Evolutionary conservation across 2,888 invertebrate genomes (phyloP), one percentile per base, ranked within the genome.

Genomic region (Drosophila austrosaltans): DNA sequence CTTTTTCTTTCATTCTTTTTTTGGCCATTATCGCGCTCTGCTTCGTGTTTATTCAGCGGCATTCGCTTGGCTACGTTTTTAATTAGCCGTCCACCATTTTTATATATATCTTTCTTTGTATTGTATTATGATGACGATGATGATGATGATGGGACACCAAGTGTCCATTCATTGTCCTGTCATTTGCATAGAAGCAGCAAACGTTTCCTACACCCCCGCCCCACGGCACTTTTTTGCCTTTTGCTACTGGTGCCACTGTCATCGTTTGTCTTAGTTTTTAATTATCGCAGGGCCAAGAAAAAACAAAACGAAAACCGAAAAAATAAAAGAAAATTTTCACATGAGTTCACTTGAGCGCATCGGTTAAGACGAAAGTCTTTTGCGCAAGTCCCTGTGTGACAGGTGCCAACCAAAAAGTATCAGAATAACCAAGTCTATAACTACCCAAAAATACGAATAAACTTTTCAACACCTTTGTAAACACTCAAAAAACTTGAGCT

Each of bases 141-240:
- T 79, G 79, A 25, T 48, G 48, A 25, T 48, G 48, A 48, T 48
- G 48, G 48, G 87, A 61, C 42, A 72, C 61, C 70, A 72, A 82
- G 77, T 78, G 72, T 60, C 66, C 77, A 85, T 81, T 88, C 77
- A 85, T 81, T 88, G 87, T 80, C 77, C 91, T 91, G 91, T 91
- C 91, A 91, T 91, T 91, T 91, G 91, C 92, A 91, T 90, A 87
- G 48, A 48, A 48, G 48, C 48, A 25, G 89, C 87, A 82, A 90
- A 89, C 30, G 30, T 30, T 89, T 81, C 89, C 64, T 61, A 72
- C 65, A 67, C 66, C 63, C 44, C 12, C 6, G 8, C 22, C 28
- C 28, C 28, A 4, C 22, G 1, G 48, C 10, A 22, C 48, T 7
- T 44, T 48, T 48, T 4, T 28, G 28, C 28, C 28, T 20, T 10